These are phyloP conservation scores for Myotis findleyi DNA, from an alignment of 2,797 vertebrate genomes.

Conservation along the genomic window DNA sequence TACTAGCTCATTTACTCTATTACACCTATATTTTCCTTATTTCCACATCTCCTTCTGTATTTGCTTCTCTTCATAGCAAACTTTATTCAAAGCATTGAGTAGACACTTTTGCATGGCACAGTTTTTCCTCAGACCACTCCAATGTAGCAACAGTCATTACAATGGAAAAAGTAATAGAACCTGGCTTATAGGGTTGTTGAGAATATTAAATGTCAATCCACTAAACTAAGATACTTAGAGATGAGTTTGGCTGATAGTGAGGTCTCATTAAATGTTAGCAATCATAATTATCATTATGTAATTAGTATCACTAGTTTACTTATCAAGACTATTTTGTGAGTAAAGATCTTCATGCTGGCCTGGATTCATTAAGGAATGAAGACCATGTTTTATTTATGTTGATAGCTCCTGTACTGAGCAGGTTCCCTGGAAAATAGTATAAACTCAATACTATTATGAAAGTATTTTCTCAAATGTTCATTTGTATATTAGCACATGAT, in stretches of 20 bases:
- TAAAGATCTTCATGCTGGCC: background rate
- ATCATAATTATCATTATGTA: background rate
- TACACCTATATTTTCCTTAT: background rate
- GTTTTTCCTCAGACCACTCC: background rate
- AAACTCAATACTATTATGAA: background rate
- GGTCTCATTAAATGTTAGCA: background rate
- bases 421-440: background rate
- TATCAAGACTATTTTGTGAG: background rate
- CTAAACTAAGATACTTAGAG: background rate
- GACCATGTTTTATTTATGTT: background rate
- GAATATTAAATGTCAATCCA: background rate
- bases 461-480: slow-evolving; percentile 14
- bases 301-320: background rate
- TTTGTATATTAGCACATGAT: background rate
- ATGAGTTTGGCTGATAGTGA: background rate
- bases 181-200: background rate
- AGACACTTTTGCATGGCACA: background rate
- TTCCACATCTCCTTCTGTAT: background rate
- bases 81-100: background rate
- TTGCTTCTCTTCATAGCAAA: background rate
- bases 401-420: background rate
- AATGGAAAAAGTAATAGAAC: background rate
- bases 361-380: background rate
- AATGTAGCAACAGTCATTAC: background rate
- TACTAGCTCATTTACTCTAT: background rate